phyloP scores from a whole-genome alignment of 2,888 invertebrate genomes.

The Bombylius discolor region DNA sequence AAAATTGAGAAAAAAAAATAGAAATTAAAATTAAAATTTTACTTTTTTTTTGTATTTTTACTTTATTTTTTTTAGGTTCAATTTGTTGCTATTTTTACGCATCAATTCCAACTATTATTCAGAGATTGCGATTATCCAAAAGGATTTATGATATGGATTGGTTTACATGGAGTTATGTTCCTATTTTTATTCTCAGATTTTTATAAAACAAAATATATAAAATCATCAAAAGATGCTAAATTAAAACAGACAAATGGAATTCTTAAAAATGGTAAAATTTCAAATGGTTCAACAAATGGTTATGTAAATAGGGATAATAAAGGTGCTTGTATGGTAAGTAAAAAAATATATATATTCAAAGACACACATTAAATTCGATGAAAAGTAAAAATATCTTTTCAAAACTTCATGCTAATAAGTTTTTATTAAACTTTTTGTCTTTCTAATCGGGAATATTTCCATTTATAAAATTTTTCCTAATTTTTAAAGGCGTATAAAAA shows the following conservation, averaged over 20 bases:
- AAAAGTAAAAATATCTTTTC: too few species aligned
- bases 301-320: constrained; percentile 26
- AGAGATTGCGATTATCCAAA: constrained; percentile 85
- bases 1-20: background rate
- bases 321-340: constrained; percentile 59
- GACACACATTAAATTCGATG: too few species aligned
- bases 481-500: too few species aligned
- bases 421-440: too few species aligned
- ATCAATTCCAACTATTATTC: constrained; percentile 84
- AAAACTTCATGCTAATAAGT: too few species aligned
- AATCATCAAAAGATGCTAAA: constrained; percentile 21
- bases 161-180: constrained; percentile 86
- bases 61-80: constrained; percentile 51
- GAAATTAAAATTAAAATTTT: background rate
- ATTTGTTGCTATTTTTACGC: constrained; percentile 81
- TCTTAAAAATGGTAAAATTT: constrained; percentile 6
- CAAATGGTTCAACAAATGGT: constrained; percentile 15
- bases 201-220: constrained; percentile 70
- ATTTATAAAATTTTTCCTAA: too few species aligned
- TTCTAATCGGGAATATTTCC: too few species aligned
- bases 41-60: background rate
- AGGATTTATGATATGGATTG: constrained; percentile 87
- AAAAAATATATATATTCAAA: background rate
- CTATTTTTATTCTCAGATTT: constrained; percentile 89
- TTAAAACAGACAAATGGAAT: constrained; percentile 14